Evolutionary conservation across 1,140 invertebrate genomes (phyloP), one percentile per base, ranked within the genome.

Genomic region (Belonocnema kinseyi): DNA sequence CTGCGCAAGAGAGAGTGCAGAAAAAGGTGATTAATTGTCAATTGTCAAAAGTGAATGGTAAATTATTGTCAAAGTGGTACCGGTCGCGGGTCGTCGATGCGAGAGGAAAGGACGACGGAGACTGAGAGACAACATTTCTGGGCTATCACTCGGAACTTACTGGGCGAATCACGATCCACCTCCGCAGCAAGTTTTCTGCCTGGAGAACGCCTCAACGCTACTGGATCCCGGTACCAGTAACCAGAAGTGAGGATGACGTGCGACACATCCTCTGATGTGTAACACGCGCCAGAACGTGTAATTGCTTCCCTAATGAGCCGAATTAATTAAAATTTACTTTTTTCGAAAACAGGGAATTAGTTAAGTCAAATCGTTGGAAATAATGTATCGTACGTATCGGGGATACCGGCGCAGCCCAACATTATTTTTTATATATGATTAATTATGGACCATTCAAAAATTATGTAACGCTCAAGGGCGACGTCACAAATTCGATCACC

Each of bases 41-140:
- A 77, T 76, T 33, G 5, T 33, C 46, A 73, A 74, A 46, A 16
- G 58, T 40, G 4, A 26, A 66, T 46, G 10, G 40, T 46, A 4
- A 6, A 40, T 40, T 66, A 16, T 26, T 13, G 26, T n/a, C 26
- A 14, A 66, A 66, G 5, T 66, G 53, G 72, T 70, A 74, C 74
- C 13, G 61, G 50, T 50, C 72, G 75, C 17, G 70, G 77, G 51
- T 75, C 71, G 79, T 83, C 74, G 79, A 21, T 75, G 56, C 80
- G 79, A 74, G 77, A 66, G 77, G 83, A 84, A 77, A 78, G 77
- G 80, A 80, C 77, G 81, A 72, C 80, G 74, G 75, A 79, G 79
- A 84, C 85, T 84, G 82, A 86, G 80, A 77, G 82, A 78, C 82
- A 82, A 83, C 82, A 82, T 85, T 82, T 79, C 83, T 78, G 78